These are phyloP conservation scores for Ctenopoma kingsleyae DNA, from an alignment of 2,797 vertebrate genomes.

Conservation along the genomic window DNA sequence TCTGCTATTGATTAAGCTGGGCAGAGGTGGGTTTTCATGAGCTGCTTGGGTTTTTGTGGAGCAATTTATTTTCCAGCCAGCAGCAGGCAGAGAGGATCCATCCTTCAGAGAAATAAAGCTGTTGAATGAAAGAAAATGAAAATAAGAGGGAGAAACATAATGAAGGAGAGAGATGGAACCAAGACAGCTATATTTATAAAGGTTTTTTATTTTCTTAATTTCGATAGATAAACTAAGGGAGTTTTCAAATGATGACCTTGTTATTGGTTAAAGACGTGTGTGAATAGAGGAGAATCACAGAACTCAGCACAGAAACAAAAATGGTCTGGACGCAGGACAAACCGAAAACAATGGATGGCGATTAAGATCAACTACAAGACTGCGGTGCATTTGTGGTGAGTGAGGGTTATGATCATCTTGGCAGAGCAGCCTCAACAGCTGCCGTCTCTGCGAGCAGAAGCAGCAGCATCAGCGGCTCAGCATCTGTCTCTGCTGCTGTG, in stretches of 20 bases:
- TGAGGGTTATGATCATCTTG: constrained; percentile 45
- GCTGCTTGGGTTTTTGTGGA: constrained; percentile 60
- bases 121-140: constrained; percentile 57
- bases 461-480: constrained; percentile 39
- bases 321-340: background rate
- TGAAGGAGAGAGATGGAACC: constrained; percentile 10
- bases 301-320: constrained; percentile 11
- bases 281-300: constrained; percentile 11
- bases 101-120: constrained; percentile 62
- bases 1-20: constrained; percentile 72
- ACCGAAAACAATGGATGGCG: constrained; percentile 14
- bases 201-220: constrained; percentile 22
- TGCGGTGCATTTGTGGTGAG: constrained; percentile 10
- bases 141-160: constrained; percentile 32
- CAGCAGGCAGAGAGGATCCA: constrained; percentile 52
- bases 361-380: constrained; percentile 12
- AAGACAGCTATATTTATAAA: constrained; percentile 15
- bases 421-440: constrained; percentile 59
- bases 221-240: constrained; percentile 19
- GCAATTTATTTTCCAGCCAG: constrained; percentile 65
- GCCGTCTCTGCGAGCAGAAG: constrained; percentile 54
- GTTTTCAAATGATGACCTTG: constrained; percentile 20
- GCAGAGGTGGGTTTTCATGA: constrained; percentile 68
- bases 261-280: constrained; percentile 14
- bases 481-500: constrained; percentile 69